These are phyloP conservation scores for Anguilla obscura DNA, from an alignment of 2,797 vertebrate genomes.

Conservation along the genomic window DNA sequence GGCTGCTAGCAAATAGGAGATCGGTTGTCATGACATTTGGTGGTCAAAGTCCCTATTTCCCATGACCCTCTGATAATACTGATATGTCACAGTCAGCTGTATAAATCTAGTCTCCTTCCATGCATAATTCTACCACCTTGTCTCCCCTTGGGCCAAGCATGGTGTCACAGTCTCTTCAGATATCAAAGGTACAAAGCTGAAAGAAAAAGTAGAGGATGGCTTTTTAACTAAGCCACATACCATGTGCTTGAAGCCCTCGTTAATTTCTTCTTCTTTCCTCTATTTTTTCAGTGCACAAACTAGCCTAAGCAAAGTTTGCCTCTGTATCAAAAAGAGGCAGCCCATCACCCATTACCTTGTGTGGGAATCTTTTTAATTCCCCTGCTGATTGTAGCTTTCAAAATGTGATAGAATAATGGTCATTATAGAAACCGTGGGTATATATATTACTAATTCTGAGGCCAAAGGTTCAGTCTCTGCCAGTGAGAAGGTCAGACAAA, in stretches of 20 bases:
- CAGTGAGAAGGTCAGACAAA: conserved; percentile 26
- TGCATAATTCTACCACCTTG: not conserved
- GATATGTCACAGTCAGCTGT: not conserved
- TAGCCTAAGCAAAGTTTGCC: not conserved
- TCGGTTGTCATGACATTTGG: not conserved
- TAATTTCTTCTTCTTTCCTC: not conserved
- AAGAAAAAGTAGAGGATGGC: not conserved
- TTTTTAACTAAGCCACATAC: not conserved
- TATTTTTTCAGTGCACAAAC: not conserved
- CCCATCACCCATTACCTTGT: not conserved
- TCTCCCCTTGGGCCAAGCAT: not conserved
- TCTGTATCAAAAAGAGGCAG: not conserved
- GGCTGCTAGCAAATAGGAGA: not conserved
- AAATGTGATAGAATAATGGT: not conserved
- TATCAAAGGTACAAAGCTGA: not conserved
- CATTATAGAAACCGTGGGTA: not conserved
- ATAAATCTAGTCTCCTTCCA: not conserved
- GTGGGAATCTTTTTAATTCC: not conserved
- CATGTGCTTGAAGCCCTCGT: not conserved
- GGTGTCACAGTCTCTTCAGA: not conserved
- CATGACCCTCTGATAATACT: not conserved
- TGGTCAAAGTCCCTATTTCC: not conserved
- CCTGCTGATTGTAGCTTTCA: not conserved
- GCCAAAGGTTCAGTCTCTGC: conserved; percentile 27
- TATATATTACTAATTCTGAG: conserved; percentile 33